A percentile compares a stretch with the other conserved stretches of the same genome.
Evolutionary conservation across 2,113 vertebrate species (phyloP).

Genomic region (Grammomys dolichurus): DNA sequence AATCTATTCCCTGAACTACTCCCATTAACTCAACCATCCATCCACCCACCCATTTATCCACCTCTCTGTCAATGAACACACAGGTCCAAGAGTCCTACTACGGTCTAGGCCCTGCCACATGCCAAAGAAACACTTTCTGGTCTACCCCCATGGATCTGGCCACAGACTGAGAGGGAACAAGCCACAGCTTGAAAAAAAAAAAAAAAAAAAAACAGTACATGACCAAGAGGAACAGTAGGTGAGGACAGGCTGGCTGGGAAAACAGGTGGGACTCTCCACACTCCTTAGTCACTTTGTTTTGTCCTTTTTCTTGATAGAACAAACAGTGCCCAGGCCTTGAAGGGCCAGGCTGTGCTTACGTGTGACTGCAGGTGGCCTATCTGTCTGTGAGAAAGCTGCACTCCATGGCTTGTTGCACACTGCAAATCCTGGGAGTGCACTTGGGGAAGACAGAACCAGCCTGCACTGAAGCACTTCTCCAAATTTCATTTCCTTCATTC

Average conservation of each 20-base stretch:
- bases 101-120: not conserved
- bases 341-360: accelerated
- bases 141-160: too few species aligned
- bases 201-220: not conserved
- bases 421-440: accelerated
- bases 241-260: too few species aligned
- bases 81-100: not conserved
- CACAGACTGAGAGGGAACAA: not conserved
- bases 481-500: not conserved
- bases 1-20: not conserved
- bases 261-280: not conserved
- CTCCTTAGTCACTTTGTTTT: not conserved
- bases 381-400: not conserved
- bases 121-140: not conserved
- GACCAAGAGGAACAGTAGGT: not conserved
- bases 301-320: not conserved
- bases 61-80: not conserved
- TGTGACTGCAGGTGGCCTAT: not conserved
- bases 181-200: not conserved
- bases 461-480: not conserved
- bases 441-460: accelerated
- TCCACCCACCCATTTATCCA: not conserved
- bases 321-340: accelerated
- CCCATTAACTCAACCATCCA: not conserved
- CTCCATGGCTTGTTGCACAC: accelerated